Evolutionary conservation across 1,140 invertebrate genomes (phyloP), one percentile per base, ranked within the genome.

Genomic region (Musca domestica): DNA sequence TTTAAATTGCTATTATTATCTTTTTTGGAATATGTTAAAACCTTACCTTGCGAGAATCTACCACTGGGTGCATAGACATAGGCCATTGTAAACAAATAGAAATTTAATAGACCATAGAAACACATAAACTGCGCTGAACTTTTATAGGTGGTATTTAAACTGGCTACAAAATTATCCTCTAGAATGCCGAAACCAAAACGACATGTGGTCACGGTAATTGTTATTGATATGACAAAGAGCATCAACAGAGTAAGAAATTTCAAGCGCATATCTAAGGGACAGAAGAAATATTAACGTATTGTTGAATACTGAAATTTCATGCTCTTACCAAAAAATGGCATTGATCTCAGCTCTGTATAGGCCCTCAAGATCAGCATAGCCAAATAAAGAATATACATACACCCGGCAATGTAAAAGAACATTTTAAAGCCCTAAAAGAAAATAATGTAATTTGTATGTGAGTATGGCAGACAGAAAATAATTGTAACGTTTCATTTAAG

Each of bases 121-220:
- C 94, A 91, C 90, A 98, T 95, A 83, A 97, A 98, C 74, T 96
- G 93, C 2, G 91, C 93, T 1, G 94, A 96, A 69, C 92, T 96
- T 67, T 91, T 88, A 80, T 96, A 95, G 79, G 91, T 92, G 49
- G 92, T 94, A 3, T 89, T 90, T 9, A 96, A 83, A 64, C 93
- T 89, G 41, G 95, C 89, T 2, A 95, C 93, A 85, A 97, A 97
- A 84, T 95, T 95, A 82, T 98, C 95, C 82, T 97, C 92, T 41
- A 98, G 82, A 6, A 94, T 89, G 20, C 92, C 93, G 25, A 92
- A 88, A 34, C 95, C 95, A 84, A 96, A 97, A 69, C 92, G 87
- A 70, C 92, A 86, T 0, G 90, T 86, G 10, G 92, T 94, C 58
- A 97, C 89, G 0, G 90, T 84, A 9, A 92, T 86, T 48, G 88